A percentile compares a stretch with the other conserved stretches of the same genome.
phyloP scores from a whole-genome alignment of 2,797 vertebrate species.

The Lagorchestes hirsutus region DNA sequence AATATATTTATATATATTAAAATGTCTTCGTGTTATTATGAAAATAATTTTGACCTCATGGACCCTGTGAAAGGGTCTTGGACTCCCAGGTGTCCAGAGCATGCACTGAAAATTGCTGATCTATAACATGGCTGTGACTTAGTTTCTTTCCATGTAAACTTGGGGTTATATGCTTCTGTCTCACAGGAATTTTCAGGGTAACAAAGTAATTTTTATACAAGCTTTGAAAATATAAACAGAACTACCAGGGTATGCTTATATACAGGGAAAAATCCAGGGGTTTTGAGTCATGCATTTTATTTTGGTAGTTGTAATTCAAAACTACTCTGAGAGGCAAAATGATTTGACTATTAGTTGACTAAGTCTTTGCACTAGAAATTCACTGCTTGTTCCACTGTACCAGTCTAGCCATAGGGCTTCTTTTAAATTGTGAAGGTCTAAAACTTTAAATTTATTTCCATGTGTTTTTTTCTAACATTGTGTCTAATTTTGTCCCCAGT shows the following conservation, averaged over 20 bases:
- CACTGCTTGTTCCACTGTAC: not conserved
- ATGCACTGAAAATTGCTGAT: not conserved
- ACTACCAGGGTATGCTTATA: not conserved
- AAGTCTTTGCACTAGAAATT: not conserved
- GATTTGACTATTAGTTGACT: not conserved
- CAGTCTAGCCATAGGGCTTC: not conserved
- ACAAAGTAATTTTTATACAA: not conserved
- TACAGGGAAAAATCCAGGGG: not conserved
- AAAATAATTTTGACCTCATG: not conserved
- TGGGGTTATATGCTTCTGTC: not conserved
- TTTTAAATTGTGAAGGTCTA: not conserved
- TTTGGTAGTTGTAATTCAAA: not conserved
- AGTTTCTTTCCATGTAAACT: conserved; percentile 12
- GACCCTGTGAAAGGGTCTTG: not conserved
- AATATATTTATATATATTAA: not conserved
- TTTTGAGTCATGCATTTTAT: not conserved
- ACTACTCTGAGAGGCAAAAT: not conserved
- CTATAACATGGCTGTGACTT: not conserved
- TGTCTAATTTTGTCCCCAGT: conserved; percentile 69
- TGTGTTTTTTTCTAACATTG: not conserved
- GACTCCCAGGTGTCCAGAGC: not conserved
- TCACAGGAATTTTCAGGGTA: not conserved
- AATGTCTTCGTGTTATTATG: not conserved
- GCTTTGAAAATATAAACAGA: not conserved
- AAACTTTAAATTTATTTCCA: not conserved